These are phyloP conservation scores for Ostrea edulis DNA, from an alignment of 1,140 invertebrate genomes.

Conservation along the genomic window DNA sequence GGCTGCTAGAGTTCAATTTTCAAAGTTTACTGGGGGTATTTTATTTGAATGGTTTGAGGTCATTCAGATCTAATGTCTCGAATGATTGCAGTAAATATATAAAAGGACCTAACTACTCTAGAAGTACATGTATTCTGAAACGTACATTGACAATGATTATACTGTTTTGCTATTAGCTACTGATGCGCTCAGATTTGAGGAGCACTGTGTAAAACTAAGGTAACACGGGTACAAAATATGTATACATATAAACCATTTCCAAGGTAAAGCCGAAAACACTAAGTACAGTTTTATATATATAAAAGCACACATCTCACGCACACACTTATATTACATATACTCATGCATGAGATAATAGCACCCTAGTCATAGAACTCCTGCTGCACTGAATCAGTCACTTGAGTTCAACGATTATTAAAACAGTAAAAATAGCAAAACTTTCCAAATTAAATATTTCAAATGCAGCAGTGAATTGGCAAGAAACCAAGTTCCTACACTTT, in stretches of 20 bases:
- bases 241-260: conserved; percentile 30
- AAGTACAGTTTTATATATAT: conserved; percentile 27
- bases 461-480: neutral
- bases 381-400: neutral
- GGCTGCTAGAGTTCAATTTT: neutral
- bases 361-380: conserved; percentile 1
- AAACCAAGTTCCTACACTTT: neutral
- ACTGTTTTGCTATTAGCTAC: conserved; percentile 3
- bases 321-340: neutral
- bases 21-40: neutral
- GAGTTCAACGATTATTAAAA: conserved; percentile 3
- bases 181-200: neutral
- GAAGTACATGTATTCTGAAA: neutral
- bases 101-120: neutral
- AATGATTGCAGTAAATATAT: conserved; percentile 2
- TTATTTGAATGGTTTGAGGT: neutral
- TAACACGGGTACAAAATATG: neutral
- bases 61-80: neutral
- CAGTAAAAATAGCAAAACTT: conserved; percentile 16
- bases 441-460: conserved; percentile 3
- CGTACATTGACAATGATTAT: conserved; percentile 3
- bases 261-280: neutral
- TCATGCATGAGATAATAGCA: conserved; percentile 20
- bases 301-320: neutral
- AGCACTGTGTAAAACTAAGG: neutral